phyloP scores from a whole-genome alignment of 1,140 invertebrate species.

The Drosophila ficusphila region DNA sequence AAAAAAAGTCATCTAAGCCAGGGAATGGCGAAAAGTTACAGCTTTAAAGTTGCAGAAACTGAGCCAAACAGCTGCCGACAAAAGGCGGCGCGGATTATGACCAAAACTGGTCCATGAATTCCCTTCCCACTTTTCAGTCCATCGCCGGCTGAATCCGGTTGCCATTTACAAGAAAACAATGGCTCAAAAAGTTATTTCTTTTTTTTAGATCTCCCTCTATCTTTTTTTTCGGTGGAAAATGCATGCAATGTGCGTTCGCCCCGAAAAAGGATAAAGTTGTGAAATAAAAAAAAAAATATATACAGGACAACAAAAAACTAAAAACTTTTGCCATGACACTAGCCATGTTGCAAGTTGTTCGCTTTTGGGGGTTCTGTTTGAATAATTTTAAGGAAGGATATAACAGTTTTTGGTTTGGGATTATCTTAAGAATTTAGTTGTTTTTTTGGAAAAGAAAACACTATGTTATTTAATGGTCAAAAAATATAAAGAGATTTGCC shows the following conservation, averaged over 20 bases:
- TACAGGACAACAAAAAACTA: conserved; percentile 19
- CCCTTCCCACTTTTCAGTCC: not conserved
- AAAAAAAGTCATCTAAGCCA: conserved; percentile 27
- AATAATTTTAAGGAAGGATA: conserved; percentile 30
- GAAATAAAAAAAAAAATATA: conserved; percentile 52
- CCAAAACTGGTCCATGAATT: conserved; percentile 13
- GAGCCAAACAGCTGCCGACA: conserved; percentile 60
- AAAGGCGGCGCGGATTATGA: conserved; percentile 37
- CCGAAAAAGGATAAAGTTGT: conserved; percentile 66
- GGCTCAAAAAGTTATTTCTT: conserved; percentile 50
- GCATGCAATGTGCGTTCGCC: conserved; percentile 60
- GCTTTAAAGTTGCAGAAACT: conserved; percentile 59
- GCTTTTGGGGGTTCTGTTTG: conserved; percentile 40
- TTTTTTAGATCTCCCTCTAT: conserved; percentile 24
- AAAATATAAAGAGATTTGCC: too few relatives aligned
- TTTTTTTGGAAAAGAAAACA: not conserved
- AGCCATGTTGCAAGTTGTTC: conserved; percentile 55
- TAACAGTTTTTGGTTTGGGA: not conserved
- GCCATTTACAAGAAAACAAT: conserved; percentile 80
- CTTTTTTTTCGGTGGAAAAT: conserved; percentile 48
- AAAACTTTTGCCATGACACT: conserved; percentile 67
- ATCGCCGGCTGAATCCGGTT: conserved; percentile 33
- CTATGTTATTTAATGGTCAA: conserved; percentile 7
- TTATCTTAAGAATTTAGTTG: conserved; percentile 1
- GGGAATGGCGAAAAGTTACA: conserved; percentile 51